Evolutionary conservation across 2,113 vertebrate genomes (phyloP), one percentile per base, ranked within the genome.

Genomic region (Leptobrachium ailaonicum): DNA sequence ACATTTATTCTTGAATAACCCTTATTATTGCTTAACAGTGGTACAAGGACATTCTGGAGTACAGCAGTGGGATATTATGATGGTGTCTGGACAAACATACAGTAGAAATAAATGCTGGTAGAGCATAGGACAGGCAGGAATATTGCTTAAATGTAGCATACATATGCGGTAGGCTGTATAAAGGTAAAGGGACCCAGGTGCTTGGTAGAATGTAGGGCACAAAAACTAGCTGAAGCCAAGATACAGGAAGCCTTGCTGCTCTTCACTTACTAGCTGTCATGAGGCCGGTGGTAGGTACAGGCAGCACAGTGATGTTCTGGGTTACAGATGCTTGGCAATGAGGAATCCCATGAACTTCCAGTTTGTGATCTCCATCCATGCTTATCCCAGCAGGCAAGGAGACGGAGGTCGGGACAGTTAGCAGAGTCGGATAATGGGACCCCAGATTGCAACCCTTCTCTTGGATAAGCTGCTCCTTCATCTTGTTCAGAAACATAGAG

Each of bases 401-500:
- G 81, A 96, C 94, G 74, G 96, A 92, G 71, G 96, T 88, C 69
- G 97, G 96, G 54, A 98, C 95, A 47, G 96, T 96, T 87, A 99
- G 93, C 82, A 98, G 88, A n/a, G 97, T 94, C 75, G 97, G 96
- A 83, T 99, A 98, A 89, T 99, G 97, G 43, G 94, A 90, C 71
- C 95, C 86, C 85, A 97, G 94, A 67, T 93, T 88, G 78, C 92
- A 92, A 85, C 86, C 94, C 91, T 99, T 98, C 84, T 98, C 97
- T 80, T 96, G 95, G 84, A 96, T 85, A 2, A 98, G 92, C 83
- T 99, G 97, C 86, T 98, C 97, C 86, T 99, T 99, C 91, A 98
- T 94, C 87, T 98, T 98, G 90, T 98, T 99, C 86, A 99, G 93
- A 87, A 98, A 99, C 95, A 99, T 95, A 71, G 95, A 96, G 89